Conservation (phyloP, 2,888 invertebrate species). For the Cryptosula pallasiana region DNA sequence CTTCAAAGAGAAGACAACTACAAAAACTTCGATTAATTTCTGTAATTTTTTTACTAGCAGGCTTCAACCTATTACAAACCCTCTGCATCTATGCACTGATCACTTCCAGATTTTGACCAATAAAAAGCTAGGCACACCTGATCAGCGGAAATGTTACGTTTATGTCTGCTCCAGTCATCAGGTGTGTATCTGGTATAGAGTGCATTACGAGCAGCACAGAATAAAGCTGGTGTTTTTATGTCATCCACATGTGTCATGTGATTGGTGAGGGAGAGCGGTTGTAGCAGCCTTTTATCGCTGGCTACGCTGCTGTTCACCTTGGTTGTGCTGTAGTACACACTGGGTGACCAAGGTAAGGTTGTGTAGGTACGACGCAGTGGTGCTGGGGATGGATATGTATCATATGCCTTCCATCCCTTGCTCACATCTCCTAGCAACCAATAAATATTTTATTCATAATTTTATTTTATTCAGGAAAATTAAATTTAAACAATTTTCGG, state of each 20-base stretch:
- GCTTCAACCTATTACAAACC: too few relatives aligned
- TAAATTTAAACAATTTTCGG: too few relatives aligned
- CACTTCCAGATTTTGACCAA: too few relatives aligned
- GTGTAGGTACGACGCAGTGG: neutral
- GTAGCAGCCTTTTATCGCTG: neutral
- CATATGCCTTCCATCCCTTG: neutral
- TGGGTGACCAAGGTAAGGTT: constrained; percentile 18
- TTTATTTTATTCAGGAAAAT: too few relatives aligned
- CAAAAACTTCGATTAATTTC: too few relatives aligned
- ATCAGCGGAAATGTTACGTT: neutral
- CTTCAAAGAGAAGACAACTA: too few relatives aligned
- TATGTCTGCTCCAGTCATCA: constrained; percentile 3
- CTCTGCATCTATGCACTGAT: too few relatives aligned
- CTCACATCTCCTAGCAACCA: neutral
- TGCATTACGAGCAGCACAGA: neutral
- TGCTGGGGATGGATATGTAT: constrained; percentile 21
- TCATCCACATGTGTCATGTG: neutral
- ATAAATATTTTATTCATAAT: too few relatives aligned
- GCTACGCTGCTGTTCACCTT: neutral
- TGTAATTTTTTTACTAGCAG: too few relatives aligned
- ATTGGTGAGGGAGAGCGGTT: neutral
- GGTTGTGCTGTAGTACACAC: constrained; percentile 13
- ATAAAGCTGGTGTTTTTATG: neutral
- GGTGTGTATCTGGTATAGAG: constrained; percentile 19
- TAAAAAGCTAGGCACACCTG: too few relatives aligned